These are phyloP conservation scores for Xiphorhynchus erythropygius DNA, from an alignment of 2,797 vertebrate species.

Conservation along the genomic window DNA sequence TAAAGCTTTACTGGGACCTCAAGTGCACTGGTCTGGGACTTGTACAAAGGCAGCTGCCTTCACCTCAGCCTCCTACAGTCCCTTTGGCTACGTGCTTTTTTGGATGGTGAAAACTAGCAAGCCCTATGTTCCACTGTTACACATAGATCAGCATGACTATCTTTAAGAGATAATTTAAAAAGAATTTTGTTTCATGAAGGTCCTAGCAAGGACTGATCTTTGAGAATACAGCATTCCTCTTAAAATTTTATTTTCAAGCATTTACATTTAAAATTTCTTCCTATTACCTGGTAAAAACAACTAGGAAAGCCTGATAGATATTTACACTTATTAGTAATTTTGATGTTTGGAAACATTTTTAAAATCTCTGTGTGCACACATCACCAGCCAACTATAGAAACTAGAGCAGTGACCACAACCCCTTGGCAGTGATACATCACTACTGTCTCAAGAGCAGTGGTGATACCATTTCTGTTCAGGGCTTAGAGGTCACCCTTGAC, in stretches of 20 bases:
- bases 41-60: neutral
- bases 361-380: neutral
- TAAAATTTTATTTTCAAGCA: neutral
- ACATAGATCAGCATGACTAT: neutral
- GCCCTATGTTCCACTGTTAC: neutral
- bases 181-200: neutral
- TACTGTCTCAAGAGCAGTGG: neutral
- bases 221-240: neutral
- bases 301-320: neutral
- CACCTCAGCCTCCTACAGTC: neutral
- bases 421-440: neutral
- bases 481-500: neutral
- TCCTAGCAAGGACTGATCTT: neutral
- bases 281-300: neutral
- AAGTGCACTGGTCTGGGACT: neutral
- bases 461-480: neutral
- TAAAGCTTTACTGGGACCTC: neutral
- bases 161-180: neutral
- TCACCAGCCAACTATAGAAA: neutral
- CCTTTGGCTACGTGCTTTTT: neutral
- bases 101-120: neutral
- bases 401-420: neutral
- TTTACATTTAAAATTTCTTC: neutral
- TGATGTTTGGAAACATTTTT: neutral
- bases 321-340: neutral